Base-by-base conservation (phyloP, 2,797 vertebrate genomes). In the Harpagifer antarcticus region DNA sequence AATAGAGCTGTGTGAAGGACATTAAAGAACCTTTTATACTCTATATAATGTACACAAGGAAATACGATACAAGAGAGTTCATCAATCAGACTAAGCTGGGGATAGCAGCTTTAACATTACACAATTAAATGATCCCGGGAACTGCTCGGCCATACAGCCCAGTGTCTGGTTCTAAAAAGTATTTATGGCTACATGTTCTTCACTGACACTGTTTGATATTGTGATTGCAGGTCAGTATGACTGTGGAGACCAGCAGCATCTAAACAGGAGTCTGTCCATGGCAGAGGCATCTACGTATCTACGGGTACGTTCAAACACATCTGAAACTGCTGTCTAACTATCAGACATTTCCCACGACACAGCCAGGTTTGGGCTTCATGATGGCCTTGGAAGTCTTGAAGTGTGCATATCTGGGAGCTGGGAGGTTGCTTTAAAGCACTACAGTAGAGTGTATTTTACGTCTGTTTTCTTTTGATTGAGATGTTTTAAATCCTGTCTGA, bases 221-320 rank as follows among this genome's bases (percentile, higher is more conserved):
- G 13, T 89, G 44, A 20, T 87, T 82, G 23, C 65, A 99, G 98
- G 98, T 68, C 96, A 97, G 83, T 95, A 98, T 84, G 97, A 98
- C 89, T 99, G 98, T 92, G 96, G 96, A 78, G 96, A 96, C 86
- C 94, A 94, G 84, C 76, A 89, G 82, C 92, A 95, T 72, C 81
- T 80, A 3, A 96, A 95, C 88, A 95, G 97, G 91, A 98, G 95
- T 50, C 88, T 99, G 90, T 95, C 97, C 79, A 88, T 97, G 67
- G 91, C 94, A 5, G 97, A 98, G 70, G 96, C 96, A 78, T 92
- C 93, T 9, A 91, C 89, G 0, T 98, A 96, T 95, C 94, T 99
- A 88, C 91, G 88, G 95, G 98, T 99, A 93, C 72, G 45, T 57
- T 1, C 16, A 15, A 27, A 16, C 17, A n/a, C 11, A 14, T 17